phyloP scores from a whole-genome alignment of 2,797 vertebrate genomes.

The Pipistrellus kuhlii region DNA sequence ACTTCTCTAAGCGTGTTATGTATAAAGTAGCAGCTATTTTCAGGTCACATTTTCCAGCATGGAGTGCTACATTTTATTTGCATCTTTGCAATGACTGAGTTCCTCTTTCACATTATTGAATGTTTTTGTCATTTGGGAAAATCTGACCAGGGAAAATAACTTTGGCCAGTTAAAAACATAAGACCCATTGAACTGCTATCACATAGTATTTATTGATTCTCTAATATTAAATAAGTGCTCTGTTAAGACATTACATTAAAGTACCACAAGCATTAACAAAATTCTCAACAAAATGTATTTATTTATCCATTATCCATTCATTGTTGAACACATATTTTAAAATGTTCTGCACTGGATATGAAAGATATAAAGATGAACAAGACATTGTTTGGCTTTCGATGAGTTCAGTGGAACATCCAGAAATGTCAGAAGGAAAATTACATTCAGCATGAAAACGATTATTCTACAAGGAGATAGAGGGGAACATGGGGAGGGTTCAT shows the following conservation, averaged over 20 bases:
- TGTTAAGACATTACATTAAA: neutral
- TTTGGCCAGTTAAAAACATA: neutral
- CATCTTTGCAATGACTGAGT: constrained; percentile 41
- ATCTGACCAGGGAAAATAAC: neutral
- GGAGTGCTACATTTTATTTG: constrained; percentile 44
- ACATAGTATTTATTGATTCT: neutral
- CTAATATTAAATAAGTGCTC: constrained; percentile 28
- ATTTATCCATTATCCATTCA: neutral
- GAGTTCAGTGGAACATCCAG: neutral
- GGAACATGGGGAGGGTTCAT: neutral
- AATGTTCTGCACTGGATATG: neutral
- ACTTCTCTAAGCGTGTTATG: constrained; percentile 34
- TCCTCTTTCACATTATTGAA: neutral
- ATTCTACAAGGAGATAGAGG: neutral
- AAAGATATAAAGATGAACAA: neutral
- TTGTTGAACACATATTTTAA: neutral
- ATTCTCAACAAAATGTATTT: neutral
- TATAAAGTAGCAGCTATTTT: constrained; percentile 69
- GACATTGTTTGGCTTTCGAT: neutral
- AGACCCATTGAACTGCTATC: neutral
- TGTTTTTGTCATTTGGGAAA: constrained; percentile 47
- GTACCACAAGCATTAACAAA: neutral
- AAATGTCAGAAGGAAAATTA: neutral
- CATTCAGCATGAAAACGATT: neutral
- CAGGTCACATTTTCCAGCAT: constrained; percentile 70